Percentiles rank a stretch among this genome's conserved stretches.
Conservation (phyloP, 1,140 invertebrate species). For the Lethrus apterus region DNA sequence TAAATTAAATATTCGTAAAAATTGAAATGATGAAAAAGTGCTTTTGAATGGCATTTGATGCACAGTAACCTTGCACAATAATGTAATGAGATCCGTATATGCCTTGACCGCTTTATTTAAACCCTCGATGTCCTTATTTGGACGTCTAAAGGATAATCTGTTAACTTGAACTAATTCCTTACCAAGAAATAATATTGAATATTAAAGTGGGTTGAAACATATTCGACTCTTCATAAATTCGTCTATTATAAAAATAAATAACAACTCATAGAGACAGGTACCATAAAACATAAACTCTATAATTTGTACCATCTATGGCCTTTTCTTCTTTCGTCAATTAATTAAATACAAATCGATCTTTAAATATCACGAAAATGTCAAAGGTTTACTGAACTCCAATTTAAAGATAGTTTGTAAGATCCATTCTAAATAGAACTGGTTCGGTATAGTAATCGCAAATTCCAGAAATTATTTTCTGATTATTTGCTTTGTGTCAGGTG, state of each 20-base stretch:
- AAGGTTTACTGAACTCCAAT: constrained; percentile 10
- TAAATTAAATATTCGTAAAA: too few relatives aligned
- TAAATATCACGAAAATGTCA: constrained; percentile 9
- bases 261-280: background rate
- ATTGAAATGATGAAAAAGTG: too few relatives aligned
- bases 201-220: constrained; percentile 7
- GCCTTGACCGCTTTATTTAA: constrained; percentile 11
- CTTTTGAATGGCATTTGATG: too few relatives aligned
- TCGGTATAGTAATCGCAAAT: background rate
- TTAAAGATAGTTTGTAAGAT: background rate
- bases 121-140: constrained; percentile 9
- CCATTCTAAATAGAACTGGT: background rate
- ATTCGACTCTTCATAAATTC: constrained; percentile 1
- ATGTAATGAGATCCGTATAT: too few relatives aligned
- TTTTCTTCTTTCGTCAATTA: too few relatives aligned
- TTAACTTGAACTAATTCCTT: too few relatives aligned
- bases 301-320: too few relatives aligned
- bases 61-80: too few relatives aligned
- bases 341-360: too few relatives aligned
- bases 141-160: too few relatives aligned
- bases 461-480: background rate
- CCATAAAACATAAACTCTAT: too few relatives aligned
- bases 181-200: too few relatives aligned
- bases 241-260: background rate
- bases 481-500: background rate